Evolutionary conservation across 2,113 vertebrate genomes (phyloP).

Genomic region (Malurus melanocephalus): DNA sequence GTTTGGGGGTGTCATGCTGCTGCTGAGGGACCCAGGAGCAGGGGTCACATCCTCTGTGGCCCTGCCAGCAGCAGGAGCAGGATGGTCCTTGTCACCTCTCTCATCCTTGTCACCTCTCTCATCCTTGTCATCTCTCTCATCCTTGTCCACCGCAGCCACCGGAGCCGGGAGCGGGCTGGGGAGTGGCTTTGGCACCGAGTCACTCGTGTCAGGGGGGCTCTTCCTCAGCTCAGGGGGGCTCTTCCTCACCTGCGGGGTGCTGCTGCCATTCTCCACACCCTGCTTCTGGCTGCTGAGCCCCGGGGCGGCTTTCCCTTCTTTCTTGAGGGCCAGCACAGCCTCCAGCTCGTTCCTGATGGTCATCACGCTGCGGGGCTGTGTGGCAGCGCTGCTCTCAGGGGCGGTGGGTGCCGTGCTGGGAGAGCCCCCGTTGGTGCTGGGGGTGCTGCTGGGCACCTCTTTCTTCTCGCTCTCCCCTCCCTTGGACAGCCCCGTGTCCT

Average conservation of each 20-base stretch:
- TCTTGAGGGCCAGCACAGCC: conserved; percentile 66
- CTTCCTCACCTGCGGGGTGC: neutral
- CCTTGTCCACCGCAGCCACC: neutral
- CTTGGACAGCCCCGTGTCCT: accelerated
- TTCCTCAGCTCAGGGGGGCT: neutral
- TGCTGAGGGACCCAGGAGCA: neutral
- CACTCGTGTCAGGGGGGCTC: neutral
- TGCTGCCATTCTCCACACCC: neutral
- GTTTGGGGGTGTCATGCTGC: neutral
- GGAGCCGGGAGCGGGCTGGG: neutral
- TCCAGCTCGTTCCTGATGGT: conserved; percentile 72
- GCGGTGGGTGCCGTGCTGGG: neutral
- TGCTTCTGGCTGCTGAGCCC: conserved; percentile 41
- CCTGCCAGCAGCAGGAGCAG: neutral
- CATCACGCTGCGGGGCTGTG: conserved; percentile 37
- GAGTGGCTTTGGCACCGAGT: neutral
- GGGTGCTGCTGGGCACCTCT: neutral
- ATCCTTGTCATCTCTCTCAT: neutral
- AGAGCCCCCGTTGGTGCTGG: neutral
- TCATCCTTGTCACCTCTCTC: neutral
- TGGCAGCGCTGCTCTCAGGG: neutral
- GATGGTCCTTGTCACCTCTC: neutral
- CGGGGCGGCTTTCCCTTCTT: conserved; percentile 46
- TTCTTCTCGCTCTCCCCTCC: conserved; percentile 10
- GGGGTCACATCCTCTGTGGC: neutral